Evolutionary conservation across 2,888 invertebrate species (phyloP).

Genomic region (Drosophila cracens): DNA sequence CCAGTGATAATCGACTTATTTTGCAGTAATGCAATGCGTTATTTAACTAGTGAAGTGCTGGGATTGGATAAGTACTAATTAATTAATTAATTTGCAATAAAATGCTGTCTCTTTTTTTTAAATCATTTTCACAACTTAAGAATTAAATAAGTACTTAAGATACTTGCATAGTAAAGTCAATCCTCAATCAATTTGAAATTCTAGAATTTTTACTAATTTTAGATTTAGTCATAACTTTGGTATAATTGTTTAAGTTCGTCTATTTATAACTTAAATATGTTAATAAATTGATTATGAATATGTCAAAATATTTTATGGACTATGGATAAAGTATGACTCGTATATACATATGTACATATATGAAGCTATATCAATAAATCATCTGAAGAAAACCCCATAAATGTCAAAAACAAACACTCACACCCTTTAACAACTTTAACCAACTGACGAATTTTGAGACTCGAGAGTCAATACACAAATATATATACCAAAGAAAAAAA

Average conservation of each 20-base stretch:
- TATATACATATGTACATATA: background rate
- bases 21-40: slow-evolving; percentile 31
- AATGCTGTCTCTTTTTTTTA: slow-evolving; percentile 1
- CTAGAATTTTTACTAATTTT: too few relatives aligned
- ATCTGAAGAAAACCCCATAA: background rate
- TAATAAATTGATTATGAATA: background rate
- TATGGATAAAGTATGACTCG: background rate
- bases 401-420: slow-evolving; percentile 21
- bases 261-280: background rate
- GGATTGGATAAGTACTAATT: background rate
- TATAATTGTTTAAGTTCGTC: background rate
- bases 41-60: slow-evolving; percentile 27
- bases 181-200: background rate
- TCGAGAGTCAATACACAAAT: slow-evolving; percentile 8
- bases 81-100: background rate
- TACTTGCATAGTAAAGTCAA: background rate
- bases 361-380: background rate
- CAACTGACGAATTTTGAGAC: slow-evolving; percentile 41
- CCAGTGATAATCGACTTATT: slow-evolving; percentile 40
- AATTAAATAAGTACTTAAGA: too few relatives aligned
- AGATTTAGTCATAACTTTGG: background rate
- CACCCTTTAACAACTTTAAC: slow-evolving; percentile 38
- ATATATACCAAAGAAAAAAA: background rate
- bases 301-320: background rate
- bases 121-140: slow-evolving; percentile 2